phyloP scores from a whole-genome alignment of 2,113 vertebrate genomes.

The Oceanodroma tethys region DNA sequence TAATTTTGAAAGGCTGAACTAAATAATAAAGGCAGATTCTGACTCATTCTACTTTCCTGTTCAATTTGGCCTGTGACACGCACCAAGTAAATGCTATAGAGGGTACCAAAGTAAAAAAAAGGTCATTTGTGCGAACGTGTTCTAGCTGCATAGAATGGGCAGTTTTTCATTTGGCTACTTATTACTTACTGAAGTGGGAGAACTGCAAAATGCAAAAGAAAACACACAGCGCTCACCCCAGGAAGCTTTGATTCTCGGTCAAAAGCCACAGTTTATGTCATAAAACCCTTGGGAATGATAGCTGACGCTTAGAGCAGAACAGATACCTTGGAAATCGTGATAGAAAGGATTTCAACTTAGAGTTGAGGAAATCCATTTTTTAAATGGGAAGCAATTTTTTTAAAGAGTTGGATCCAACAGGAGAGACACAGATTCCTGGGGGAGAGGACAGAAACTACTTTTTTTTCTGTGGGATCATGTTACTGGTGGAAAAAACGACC shows the following conservation, averaged over 20 bases:
- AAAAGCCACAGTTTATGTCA: conserved; percentile 39
- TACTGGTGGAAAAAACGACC: conserved; percentile 47
- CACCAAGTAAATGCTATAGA: background rate
- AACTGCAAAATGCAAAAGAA: background rate
- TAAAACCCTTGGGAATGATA: background rate
- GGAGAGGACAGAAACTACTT: background rate
- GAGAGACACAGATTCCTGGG: background rate
- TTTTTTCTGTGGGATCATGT: background rate
- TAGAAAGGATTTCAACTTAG: background rate
- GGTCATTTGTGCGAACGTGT: rapidly evolving
- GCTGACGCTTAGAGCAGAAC: background rate
- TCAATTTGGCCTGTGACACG: background rate
- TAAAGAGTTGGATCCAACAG: background rate
- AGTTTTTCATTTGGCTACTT: background rate
- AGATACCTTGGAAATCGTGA: background rate
- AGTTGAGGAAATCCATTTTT: background rate
- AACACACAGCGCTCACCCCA: background rate
- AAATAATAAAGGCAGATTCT: background rate
- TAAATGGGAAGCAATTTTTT: background rate
- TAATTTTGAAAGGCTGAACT: background rate
- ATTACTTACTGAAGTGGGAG: background rate
- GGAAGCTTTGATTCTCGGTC: background rate
- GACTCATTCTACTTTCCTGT: background rate
- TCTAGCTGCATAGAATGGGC: background rate
- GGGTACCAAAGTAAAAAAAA: background rate